phyloP scores from a whole-genome alignment of 2,797 vertebrate species.

The Takifugu ocellatus region DNA sequence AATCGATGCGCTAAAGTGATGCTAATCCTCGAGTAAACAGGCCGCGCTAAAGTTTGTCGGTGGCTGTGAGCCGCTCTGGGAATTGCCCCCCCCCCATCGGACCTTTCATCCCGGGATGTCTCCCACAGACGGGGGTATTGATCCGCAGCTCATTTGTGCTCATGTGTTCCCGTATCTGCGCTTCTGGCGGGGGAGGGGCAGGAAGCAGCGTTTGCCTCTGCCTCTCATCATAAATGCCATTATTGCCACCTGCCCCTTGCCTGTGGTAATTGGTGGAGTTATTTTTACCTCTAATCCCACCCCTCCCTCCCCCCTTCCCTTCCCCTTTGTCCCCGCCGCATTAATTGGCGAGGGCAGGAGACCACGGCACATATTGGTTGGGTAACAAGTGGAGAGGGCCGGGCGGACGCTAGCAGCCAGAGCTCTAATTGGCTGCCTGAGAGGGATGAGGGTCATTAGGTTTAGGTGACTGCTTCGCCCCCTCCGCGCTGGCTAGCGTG shows the following conservation, averaged over 20 bases:
- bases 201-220: neutral
- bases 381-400: constrained; percentile 62
- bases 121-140: too few species aligned
- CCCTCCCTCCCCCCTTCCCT: constrained; percentile 29
- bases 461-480: constrained; percentile 51
- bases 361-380: constrained; percentile 59
- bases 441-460: constrained; percentile 72
- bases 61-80: too few species aligned
- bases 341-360: constrained; percentile 70
- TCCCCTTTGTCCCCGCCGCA: constrained; percentile 46
- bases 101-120: too few species aligned
- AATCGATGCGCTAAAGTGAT: too few species aligned
- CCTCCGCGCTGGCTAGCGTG: constrained; percentile 17
- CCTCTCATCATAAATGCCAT: constrained; percentile 25
- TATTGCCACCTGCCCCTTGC: constrained; percentile 38
- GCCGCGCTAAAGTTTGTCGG: too few species aligned
- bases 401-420: constrained; percentile 51
- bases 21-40: too few species aligned
- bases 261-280: constrained; percentile 57
- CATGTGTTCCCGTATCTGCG: neutral
- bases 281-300: constrained; percentile 58
- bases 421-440: constrained; percentile 74
- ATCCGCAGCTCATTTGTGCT: too few species aligned
- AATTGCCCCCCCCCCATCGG: too few species aligned
- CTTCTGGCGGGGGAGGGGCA: neutral